Evolutionary conservation across 2,888 invertebrate species (phyloP).

Genomic region (Scelioninae gen. 1): DNA sequence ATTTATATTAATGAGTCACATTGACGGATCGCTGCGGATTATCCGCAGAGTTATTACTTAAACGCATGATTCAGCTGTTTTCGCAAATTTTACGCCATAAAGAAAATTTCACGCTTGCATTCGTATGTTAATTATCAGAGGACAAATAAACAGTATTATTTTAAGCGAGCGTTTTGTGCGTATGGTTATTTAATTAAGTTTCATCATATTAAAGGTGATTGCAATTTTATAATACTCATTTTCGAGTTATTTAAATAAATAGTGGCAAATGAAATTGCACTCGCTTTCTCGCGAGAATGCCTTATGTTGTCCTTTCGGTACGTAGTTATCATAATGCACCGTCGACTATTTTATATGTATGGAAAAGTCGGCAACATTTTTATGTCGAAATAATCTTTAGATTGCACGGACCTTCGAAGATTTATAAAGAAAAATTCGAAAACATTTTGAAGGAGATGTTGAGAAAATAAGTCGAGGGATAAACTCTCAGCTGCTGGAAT

Average conservation of each 20-base stretch:
- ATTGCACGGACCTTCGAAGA: conserved; percentile 25
- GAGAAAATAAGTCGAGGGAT: conserved; percentile 3
- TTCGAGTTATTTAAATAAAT: no score
- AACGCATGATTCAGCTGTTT: conserved; percentile 41
- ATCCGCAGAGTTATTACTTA: conserved; percentile 47
- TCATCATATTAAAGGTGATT: no score
- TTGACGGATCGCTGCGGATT: conserved; percentile 47
- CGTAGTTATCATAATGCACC: conserved; percentile 18
- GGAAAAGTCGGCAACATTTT: conserved; percentile 16
- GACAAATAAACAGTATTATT: no score
- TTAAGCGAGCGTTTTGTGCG: no score
- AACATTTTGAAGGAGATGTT: conserved; percentile 10
- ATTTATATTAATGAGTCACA: conserved; percentile 65
- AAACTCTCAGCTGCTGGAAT: neutral
- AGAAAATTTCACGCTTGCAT: conserved; percentile 37
- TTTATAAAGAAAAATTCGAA: conserved; percentile 19
- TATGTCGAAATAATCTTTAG: conserved; percentile 27
- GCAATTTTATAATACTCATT: no score
- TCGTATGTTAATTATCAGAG: neutral
- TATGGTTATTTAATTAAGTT: no score
- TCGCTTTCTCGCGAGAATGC: neutral
- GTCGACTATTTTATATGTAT: conserved; percentile 35
- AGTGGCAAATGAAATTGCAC: no score
- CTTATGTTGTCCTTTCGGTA: neutral
- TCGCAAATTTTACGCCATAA: conserved; percentile 6